Evolutionary conservation across 2,888 invertebrate species (phyloP).

Genomic region (Hydrotaea cyrtoneurina): DNA sequence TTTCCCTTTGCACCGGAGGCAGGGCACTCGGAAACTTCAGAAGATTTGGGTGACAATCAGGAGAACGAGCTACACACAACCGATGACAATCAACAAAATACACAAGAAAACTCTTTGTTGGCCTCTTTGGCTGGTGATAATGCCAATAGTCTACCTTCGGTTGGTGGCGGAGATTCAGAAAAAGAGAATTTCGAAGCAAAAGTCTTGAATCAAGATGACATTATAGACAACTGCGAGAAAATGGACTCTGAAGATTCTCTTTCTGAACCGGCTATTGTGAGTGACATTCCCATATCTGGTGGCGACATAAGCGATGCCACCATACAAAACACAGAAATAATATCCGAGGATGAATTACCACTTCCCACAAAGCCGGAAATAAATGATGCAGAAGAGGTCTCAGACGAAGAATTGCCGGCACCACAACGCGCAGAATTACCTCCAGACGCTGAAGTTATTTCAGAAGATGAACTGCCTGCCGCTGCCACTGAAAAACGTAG

Average conservation of each 20-base stretch:
- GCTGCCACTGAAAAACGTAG: conserved; percentile 61
- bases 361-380: conserved; percentile 88
- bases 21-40: conserved; percentile 79
- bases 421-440: conserved; percentile 86
- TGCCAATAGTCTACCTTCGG: conserved; percentile 80
- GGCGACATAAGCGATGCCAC: conserved; percentile 77
- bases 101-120: conserved; percentile 78
- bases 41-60: conserved; percentile 74
- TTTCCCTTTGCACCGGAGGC: conserved; percentile 78
- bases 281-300: conserved; percentile 75
- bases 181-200: conserved; percentile 75
- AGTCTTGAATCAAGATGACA: conserved; percentile 64
- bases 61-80: conserved; percentile 71
- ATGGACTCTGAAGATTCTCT: conserved; percentile 76
- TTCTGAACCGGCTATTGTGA: conserved; percentile 77
- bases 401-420: conserved; percentile 88
- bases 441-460: conserved; percentile 89
- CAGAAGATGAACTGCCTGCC: conserved; percentile 90
- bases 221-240: conserved; percentile 71
- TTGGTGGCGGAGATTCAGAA: conserved; percentile 75
- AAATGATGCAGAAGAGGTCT: conserved; percentile 91
- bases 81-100: conserved; percentile 73
- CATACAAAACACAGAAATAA: conserved; percentile 91
- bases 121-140: conserved; percentile 80
- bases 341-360: conserved; percentile 91